phyloP scores from a whole-genome alignment of 2,888 invertebrate species.

The Heliconius hortense region DNA sequence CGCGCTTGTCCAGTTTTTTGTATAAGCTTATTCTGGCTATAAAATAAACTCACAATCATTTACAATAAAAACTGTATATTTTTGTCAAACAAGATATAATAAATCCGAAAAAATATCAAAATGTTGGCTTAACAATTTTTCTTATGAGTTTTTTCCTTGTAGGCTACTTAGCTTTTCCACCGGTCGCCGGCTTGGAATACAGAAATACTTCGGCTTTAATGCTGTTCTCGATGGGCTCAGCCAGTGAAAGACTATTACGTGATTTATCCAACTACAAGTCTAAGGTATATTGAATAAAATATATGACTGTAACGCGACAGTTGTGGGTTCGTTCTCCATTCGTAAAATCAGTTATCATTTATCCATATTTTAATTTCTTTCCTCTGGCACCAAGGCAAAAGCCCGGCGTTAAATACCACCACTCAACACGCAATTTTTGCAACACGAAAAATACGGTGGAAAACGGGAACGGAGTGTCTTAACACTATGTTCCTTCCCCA shows the following conservation, averaged over 20 bases:
- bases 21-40: neutral
- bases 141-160: neutral
- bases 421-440: neutral
- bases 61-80: neutral
- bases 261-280: conserved; percentile 85
- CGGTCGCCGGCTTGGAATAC: conserved; percentile 83
- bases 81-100: neutral
- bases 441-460: neutral
- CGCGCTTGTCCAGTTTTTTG: neutral
- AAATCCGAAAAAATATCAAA: no score
- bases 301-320: neutral
- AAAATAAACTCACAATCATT: neutral
- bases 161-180: conserved; percentile 84
- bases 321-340: neutral
- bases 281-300: conserved; percentile 63
- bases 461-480: neutral
- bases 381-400: neutral
- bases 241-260: conserved; percentile 84
- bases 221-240: conserved; percentile 85
- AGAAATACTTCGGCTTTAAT: conserved; percentile 78
- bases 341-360: no score
- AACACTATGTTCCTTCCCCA: neutral
- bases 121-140: no score
- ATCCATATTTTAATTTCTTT: neutral
- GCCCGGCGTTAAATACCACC: neutral